Conservation (phyloP, 2,797 vertebrate genomes). For the Acanthornis magna region DNA sequence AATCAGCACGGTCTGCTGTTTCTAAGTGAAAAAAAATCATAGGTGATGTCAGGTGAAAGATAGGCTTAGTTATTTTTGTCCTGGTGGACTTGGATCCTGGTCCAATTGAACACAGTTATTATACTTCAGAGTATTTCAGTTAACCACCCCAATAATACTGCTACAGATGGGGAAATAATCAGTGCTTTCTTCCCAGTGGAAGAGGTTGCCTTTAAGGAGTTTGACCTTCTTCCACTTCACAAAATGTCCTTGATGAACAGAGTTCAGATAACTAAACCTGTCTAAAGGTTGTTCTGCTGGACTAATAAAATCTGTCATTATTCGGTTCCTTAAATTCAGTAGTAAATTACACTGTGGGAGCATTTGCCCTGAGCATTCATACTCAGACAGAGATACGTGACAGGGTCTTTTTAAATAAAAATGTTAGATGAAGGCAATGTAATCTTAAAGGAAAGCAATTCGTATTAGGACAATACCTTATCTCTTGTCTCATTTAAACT, state of each 20-base stretch:
- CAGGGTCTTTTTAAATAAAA: background rate
- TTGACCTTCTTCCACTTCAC: background rate
- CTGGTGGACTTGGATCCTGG: background rate
- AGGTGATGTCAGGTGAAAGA: background rate
- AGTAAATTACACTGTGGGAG: background rate
- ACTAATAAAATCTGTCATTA: slow-evolving; percentile 29
- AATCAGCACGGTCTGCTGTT: background rate
- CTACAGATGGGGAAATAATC: background rate
- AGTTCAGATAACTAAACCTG: background rate
- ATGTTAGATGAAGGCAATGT: background rate
- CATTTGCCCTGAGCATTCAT: background rate
- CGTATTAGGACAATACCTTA: background rate
- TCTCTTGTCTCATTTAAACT: slow-evolving; percentile 10
- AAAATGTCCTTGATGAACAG: background rate
- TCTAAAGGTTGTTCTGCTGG: slow-evolving; percentile 9
- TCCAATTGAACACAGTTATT: background rate
- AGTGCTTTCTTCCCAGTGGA: background rate
- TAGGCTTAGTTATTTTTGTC: background rate
- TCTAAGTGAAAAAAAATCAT: background rate
- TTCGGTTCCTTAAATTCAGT: background rate
- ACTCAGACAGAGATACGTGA: background rate
- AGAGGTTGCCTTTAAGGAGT: background rate
- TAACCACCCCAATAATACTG: background rate
- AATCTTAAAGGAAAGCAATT: background rate
- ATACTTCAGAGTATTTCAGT: background rate